phyloP scores from a whole-genome alignment of 2,888 invertebrate species.

The Rhabditoides inermis region DNA sequence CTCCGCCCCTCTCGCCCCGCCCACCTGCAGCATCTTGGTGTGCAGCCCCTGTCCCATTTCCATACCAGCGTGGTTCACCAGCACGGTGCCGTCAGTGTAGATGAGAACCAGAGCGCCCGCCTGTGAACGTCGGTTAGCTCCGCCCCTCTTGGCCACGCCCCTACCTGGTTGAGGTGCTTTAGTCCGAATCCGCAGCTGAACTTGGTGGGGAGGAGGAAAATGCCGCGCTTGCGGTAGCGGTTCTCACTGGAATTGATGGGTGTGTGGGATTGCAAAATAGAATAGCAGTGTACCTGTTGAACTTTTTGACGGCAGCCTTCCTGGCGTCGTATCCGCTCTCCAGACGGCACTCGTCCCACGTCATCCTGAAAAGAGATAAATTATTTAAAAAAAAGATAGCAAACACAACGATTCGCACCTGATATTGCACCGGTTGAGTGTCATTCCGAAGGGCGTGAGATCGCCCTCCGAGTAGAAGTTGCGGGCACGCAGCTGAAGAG shows the following conservation, averaged over 20 bases:
- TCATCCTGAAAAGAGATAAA: slow-evolving; percentile 9
- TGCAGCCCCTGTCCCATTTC: slow-evolving; percentile 96
- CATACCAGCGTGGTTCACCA: slow-evolving; percentile 75
- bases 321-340: slow-evolving; percentile 46
- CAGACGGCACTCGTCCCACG: slow-evolving; percentile 52
- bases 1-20: too few species aligned
- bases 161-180: slow-evolving; percentile 49
- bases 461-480: slow-evolving; percentile 77
- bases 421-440: slow-evolving; percentile 64
- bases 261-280: too few species aligned
- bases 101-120: slow-evolving; percentile 77
- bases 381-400: neutral
- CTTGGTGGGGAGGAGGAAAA: slow-evolving; percentile 46
- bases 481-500: slow-evolving; percentile 58
- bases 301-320: slow-evolving; percentile 43
- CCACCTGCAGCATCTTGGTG: slow-evolving; percentile 81
- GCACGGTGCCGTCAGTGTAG: slow-evolving; percentile 71
- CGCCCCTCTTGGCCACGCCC: too few species aligned
- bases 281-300: slow-evolving; percentile 48
- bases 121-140: too few species aligned
- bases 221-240: slow-evolving; percentile 41
- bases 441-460: slow-evolving; percentile 70
- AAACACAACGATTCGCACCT: neutral
- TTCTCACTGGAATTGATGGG: slow-evolving; percentile 21
- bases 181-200: slow-evolving; percentile 52